A percentile compares a stretch with the other conserved stretches of the same genome.
Evolutionary conservation across 2,888 invertebrate genomes (phyloP).

Genomic region (Chaetogeoica ovagalla): DNA sequence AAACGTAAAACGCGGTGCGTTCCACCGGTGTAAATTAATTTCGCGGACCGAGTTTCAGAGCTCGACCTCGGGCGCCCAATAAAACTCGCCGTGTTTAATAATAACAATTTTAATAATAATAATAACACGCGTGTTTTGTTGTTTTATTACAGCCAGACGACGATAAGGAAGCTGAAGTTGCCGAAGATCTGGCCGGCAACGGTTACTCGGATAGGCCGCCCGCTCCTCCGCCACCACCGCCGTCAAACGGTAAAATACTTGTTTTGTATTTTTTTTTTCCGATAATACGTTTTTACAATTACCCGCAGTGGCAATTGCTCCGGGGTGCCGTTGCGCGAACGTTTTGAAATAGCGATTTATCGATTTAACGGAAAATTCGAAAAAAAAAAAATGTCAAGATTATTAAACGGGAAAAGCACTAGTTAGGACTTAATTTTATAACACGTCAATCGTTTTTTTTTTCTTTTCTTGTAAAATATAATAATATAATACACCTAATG

Average conservation of each 20-base stretch:
- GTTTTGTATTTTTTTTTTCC: not conserved
- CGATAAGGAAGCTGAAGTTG: constrained; percentile 1
- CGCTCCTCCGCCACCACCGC: constrained; percentile 42
- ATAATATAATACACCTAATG: too few relatives aligned
- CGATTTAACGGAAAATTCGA: too few relatives aligned
- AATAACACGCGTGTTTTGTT: not conserved
- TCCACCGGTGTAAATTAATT: constrained; percentile 14
- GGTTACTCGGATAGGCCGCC: constrained; percentile 37
- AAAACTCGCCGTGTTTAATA: not conserved
- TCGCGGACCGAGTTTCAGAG: not conserved
- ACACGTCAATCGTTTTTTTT: too few relatives aligned
- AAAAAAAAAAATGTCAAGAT: too few relatives aligned
- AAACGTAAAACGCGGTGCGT: constrained; percentile 3
- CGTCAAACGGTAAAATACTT: constrained; percentile 34
- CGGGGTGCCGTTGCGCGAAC: too few relatives aligned
- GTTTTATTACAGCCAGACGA: constrained; percentile 46
- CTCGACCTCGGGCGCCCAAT: not conserved
- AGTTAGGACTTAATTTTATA: too few relatives aligned
- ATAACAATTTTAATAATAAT: not conserved
- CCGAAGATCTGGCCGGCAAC: constrained; percentile 9
- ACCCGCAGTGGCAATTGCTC: too few relatives aligned
- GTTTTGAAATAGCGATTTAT: too few relatives aligned
- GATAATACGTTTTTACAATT: too few relatives aligned
- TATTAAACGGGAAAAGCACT: too few relatives aligned
- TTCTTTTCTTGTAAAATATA: too few relatives aligned